Evolutionary conservation across 1,140 invertebrate species (phyloP), one percentile per base, ranked within the genome.

Genomic region (Anastrepha obliqua): DNA sequence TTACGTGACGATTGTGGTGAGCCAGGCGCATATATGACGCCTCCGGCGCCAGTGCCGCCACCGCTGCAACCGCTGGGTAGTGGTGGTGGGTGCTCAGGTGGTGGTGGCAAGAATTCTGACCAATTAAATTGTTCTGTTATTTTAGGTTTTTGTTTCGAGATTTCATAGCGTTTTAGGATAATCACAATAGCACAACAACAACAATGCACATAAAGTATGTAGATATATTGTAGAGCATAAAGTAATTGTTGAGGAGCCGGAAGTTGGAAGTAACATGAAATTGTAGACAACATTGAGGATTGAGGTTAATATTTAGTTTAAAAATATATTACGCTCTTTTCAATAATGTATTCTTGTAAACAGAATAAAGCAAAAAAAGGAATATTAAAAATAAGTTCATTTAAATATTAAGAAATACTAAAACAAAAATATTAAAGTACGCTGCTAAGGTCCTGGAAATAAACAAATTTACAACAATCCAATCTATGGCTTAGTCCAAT

Each of bases 51-150:
- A 20, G 90, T 90, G 47, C 74, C 42, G 15, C 64, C 64, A 29
- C n/a, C 42, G 39, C 86, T 86, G 58, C 91, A 92, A 29, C 89
- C 90, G 55, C 91, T 92, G 59, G 93, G 91, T 51, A 91, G 90
- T 65, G 96, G 96, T 4, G 97, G 96, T 13, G 97, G 96, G 93
- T 97, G 96, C 89, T 97, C 96, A 0, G 97, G 97, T 1, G 97
- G 96, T 67, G 96, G 97, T 9, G 97, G 97, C 47, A 97, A 93
- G 90, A 97, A 95, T 90, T 97, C 96, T 20, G 95, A 96, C 96
- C 96, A 97, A 92, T 97, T 97, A 0, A 96, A 95, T 88, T 96
- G 93, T 42, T 94, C 93, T 89, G 93, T 91, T 29, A 74, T 74
- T 74, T 74, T 7, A 39, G 58, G 51, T 85, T 85, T 59, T 85